These are phyloP conservation scores for Lophius americanus DNA, from an alignment of 2,797 vertebrate genomes.

Conservation along the genomic window DNA sequence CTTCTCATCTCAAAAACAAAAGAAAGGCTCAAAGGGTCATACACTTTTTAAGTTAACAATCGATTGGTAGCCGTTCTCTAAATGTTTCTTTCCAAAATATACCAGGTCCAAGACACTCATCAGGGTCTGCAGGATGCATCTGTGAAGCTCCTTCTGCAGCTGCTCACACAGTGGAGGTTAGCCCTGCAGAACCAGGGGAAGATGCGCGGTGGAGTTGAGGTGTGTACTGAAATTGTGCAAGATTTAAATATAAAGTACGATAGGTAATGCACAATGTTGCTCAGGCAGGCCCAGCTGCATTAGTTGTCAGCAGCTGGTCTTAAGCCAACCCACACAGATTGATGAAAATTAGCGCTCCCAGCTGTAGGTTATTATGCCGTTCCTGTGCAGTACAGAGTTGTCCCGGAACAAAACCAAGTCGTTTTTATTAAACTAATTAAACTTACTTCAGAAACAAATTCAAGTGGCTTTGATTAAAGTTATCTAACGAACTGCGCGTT, in stretches of 20 bases:
- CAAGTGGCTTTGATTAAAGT: too few species aligned
- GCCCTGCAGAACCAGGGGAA: constrained; percentile 88
- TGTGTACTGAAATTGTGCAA: constrained; percentile 42
- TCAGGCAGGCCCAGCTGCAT: too few species aligned
- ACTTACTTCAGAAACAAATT: too few species aligned
- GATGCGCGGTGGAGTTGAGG: constrained; percentile 76
- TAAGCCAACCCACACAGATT: too few species aligned
- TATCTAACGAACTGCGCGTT: neutral
- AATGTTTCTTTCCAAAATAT: neutral
- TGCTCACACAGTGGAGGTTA: constrained; percentile 97
- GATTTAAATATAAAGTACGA: neutral
- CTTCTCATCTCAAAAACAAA: neutral
- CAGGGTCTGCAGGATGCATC: constrained; percentile 94
- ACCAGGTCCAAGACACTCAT: constrained; percentile 91
- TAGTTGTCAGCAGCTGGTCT: too few species aligned
- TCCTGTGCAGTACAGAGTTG: too few species aligned
- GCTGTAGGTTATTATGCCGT: too few species aligned
- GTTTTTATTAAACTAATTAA: too few species aligned
- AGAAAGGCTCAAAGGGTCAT: neutral
- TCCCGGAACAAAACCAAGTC: too few species aligned
- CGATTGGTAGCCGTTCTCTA: neutral
- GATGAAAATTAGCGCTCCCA: too few species aligned
- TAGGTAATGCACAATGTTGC: neutral
- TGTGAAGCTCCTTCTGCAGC: constrained; percentile 94
- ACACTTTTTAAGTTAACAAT: neutral